These are phyloP conservation scores for Pocillopora verrucosa DNA, from an alignment of 64 coral and sea anemone species.

Conservation along the genomic window DNA sequence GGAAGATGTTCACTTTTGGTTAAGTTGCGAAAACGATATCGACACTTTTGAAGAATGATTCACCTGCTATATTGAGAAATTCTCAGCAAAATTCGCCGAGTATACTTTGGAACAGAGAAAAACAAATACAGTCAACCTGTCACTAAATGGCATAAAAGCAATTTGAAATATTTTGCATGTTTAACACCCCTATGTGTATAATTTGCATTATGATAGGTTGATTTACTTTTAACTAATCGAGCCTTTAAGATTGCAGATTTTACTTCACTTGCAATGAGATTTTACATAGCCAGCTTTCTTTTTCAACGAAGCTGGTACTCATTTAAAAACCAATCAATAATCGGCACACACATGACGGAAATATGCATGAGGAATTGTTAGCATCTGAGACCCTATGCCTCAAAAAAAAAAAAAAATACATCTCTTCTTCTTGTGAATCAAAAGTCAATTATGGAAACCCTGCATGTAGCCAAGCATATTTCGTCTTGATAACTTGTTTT, in stretches of 20 bases:
- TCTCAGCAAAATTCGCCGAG: neutral
- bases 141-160: neutral
- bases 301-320: too few relatives aligned
- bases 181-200: neutral
- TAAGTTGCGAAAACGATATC: too few relatives aligned
- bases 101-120: neutral
- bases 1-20: too few relatives aligned
- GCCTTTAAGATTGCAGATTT: neutral
- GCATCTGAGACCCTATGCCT: neutral
- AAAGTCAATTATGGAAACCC: neutral
- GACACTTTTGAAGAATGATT: too few relatives aligned
- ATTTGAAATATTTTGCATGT: slow-evolving; percentile 13
- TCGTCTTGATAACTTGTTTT: neutral
- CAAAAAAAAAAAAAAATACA: neutral
- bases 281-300: too few relatives aligned
- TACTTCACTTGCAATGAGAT: too few relatives aligned
- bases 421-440: neutral
- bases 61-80: too few relatives aligned
- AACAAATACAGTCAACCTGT: neutral
- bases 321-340: too few relatives aligned
- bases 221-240: neutral
- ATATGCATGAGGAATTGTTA: too few relatives aligned
- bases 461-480: neutral
- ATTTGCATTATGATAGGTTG: neutral
- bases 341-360: too few relatives aligned